These are phyloP conservation scores for Phaethornis superciliosus DNA, from an alignment of 2,113 vertebrate species.

Conservation along the genomic window DNA sequence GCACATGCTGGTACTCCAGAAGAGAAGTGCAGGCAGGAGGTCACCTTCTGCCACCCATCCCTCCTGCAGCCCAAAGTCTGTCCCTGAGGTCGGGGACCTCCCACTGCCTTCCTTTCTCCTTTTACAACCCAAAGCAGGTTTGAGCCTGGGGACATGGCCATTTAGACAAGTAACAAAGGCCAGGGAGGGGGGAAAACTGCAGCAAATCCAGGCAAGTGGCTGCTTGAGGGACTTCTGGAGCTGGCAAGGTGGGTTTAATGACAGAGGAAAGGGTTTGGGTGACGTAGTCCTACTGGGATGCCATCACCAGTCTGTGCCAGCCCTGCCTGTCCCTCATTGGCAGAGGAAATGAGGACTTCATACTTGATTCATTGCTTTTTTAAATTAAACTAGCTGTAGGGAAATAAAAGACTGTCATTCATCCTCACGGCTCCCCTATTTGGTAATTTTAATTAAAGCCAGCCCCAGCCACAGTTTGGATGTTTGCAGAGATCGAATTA, in stretches of 20 bases:
- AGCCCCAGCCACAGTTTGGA: background rate
- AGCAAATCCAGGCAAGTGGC: rapidly evolving
- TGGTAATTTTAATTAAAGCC: conserved; percentile 70
- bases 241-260: background rate
- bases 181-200: background rate
- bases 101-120: too few relatives aligned
- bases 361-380: background rate
- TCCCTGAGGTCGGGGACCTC: rapidly evolving
- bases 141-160: background rate
- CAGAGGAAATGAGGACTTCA: background rate
- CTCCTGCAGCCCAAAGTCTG: background rate
- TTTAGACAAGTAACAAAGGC: background rate
- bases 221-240: background rate
- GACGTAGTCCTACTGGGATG: background rate
- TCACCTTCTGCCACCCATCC: too few relatives aligned
- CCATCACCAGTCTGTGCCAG: background rate
- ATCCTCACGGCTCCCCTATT: background rate
- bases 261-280: background rate
- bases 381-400: conserved; percentile 48
- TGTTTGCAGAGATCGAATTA: background rate
- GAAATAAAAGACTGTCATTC: conserved; percentile 34
- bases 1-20: too few relatives aligned
- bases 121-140: background rate
- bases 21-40: too few relatives aligned
- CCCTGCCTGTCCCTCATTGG: background rate